Percentiles rank a stretch among this genome's conserved stretches.
These are phyloP conservation scores for Lysiphlebus fabarum DNA, from an alignment of 1,140 invertebrate species.

Conservation along the genomic window DNA sequence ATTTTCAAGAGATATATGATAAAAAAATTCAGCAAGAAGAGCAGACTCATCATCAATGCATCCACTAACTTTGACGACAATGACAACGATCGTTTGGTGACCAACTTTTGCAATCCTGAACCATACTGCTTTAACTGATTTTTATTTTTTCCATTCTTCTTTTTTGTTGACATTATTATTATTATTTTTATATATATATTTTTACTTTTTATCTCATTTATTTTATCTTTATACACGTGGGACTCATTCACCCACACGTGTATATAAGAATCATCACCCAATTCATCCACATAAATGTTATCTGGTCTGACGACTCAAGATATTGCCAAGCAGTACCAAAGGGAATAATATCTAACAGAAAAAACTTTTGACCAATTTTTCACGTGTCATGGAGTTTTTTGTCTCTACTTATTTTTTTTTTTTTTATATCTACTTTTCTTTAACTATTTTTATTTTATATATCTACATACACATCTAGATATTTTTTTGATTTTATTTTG, in stretches of 20 bases:
- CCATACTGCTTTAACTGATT: constrained; percentile 13
- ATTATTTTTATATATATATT: background rate
- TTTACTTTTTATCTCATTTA: background rate
- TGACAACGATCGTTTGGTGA: constrained; percentile 8
- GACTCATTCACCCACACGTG: background rate
- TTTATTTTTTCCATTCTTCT: background rate
- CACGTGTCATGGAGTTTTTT: background rate
- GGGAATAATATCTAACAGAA: background rate
- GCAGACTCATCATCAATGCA: constrained; percentile 7
- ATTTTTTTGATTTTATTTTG: background rate
- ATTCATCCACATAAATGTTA: constrained; percentile 1
- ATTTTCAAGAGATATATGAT: no score
- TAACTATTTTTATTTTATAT: background rate
- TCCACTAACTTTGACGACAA: no score
- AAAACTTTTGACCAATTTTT: constrained; percentile 7
- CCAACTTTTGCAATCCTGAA: constrained; percentile 34
- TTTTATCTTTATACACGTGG: constrained; percentile 10
- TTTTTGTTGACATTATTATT: background rate
- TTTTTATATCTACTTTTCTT: background rate
- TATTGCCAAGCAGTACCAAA: background rate
- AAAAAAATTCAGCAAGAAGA: constrained; percentile 1
- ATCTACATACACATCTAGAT: background rate
- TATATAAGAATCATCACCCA: background rate
- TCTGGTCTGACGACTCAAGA: constrained; percentile 2
- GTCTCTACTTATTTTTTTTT: constrained; percentile 2